Conservation (phyloP, 2,888 invertebrate species). For the Cataglyphis livida region DNA sequence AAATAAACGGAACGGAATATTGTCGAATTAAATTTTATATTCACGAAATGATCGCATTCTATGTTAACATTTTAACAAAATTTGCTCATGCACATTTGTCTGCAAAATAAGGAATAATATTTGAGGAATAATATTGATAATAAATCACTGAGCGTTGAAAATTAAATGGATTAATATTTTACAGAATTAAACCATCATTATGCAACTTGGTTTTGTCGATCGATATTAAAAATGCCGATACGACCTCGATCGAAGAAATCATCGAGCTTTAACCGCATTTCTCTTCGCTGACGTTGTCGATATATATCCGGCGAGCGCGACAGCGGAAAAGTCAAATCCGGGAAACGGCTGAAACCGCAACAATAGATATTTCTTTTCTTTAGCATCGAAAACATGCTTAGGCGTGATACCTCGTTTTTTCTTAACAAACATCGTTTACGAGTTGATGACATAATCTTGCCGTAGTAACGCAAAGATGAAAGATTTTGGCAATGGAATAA, state of each 20-base stretch:
- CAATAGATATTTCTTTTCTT: conserved; percentile 18
- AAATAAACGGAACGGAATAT: conserved; percentile 61
- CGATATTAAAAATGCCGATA: conserved; percentile 5
- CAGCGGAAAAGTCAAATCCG: conserved; percentile 12
- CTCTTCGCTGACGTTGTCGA: conserved; percentile 18
- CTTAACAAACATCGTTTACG: not conserved
- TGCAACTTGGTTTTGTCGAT: not conserved
- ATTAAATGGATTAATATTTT: not conserved
- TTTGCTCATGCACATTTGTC: not conserved
- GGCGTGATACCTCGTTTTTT: not conserved
- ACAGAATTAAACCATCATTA: not conserved
- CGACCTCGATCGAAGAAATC: conserved; percentile 1
- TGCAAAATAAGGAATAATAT: not conserved
- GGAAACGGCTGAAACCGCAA: not conserved
- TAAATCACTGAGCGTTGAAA: not conserved
- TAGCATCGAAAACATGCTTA: not conserved
- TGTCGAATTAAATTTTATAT: conserved; percentile 69
- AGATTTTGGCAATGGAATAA: not conserved
- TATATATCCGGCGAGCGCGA: conserved; percentile 15
- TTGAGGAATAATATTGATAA: not conserved
- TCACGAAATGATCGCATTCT: conserved; percentile 11
- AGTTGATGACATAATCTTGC: conserved; percentile 18
- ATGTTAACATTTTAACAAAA: not conserved
- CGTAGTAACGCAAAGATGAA: conserved; percentile 22
- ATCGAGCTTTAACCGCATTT: not conserved